Evolutionary conservation across 2,888 invertebrate species (phyloP).

Genomic region (Villa cingulata): DNA sequence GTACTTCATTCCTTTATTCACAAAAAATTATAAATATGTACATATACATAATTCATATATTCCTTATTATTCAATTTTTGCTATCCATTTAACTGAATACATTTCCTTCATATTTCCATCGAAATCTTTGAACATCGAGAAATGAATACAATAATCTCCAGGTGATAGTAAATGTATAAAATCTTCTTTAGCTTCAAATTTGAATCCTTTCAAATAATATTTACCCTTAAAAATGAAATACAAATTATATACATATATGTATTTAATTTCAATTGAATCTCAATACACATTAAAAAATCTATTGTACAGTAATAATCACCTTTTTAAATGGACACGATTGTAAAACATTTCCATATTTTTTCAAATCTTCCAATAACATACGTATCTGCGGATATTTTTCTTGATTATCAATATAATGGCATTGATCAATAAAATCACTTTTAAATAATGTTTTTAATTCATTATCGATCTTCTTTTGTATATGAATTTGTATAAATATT

Average conservation of each 20-base stretch:
- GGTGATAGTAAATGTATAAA: constrained; percentile 1
- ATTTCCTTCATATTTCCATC: background rate
- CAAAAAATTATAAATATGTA: no score
- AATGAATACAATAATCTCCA: constrained; percentile 4
- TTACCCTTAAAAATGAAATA: constrained; percentile 2
- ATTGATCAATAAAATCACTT: constrained; percentile 10
- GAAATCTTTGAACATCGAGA: background rate
- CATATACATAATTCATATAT: no score
- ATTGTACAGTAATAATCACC: constrained; percentile 3
- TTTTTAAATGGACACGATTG: constrained; percentile 9
- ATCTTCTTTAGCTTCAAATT: constrained; percentile 2
- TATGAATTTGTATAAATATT: constrained; percentile 9
- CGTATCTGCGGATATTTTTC: constrained; percentile 9
- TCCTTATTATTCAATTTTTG: background rate
- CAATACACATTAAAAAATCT: background rate
- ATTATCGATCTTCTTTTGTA: constrained; percentile 4
- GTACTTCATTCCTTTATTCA: no score
- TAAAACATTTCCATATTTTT: constrained; percentile 11
- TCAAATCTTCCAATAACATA: constrained; percentile 6
- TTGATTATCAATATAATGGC: constrained; percentile 10
- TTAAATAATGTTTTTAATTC: constrained; percentile 5
- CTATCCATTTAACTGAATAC: constrained; percentile 1
- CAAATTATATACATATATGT: no score
- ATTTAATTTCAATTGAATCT: background rate
- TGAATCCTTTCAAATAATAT: constrained; percentile 5